A percentile compares a stretch with the other conserved stretches of the same genome.
These are phyloP conservation scores for Sebastes jordani DNA, from an alignment of 2,797 vertebrate species.

Conservation along the genomic window DNA sequence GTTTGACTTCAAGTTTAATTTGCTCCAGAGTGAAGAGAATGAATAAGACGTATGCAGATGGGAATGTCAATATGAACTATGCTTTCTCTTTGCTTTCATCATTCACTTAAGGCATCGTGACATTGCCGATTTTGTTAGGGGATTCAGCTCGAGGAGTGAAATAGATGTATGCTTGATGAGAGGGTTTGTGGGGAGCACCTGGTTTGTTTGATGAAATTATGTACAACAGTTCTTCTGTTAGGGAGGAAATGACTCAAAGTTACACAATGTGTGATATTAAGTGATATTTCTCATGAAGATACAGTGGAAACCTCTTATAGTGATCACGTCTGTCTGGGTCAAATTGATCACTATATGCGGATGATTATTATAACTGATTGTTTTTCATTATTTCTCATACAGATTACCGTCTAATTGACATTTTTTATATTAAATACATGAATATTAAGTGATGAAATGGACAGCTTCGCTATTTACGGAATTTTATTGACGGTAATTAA, in stretches of 20 bases:
- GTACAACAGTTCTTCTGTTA: background rate
- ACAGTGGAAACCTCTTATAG: background rate
- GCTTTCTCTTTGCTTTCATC: slow-evolving; percentile 34
- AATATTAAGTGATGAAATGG: background rate
- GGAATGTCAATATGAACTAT: slow-evolving; percentile 20
- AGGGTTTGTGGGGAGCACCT: slow-evolving; percentile 11
- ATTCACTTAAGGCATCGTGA: slow-evolving; percentile 22
- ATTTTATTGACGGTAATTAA: no score
- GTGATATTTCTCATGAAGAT: background rate
- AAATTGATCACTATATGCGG: no score
- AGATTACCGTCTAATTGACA: background rate
- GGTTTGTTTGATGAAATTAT: slow-evolving; percentile 4
- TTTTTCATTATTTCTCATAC: no score
- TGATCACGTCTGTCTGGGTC: no score
- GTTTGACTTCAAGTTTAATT: slow-evolving; percentile 54
- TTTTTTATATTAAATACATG: background rate
- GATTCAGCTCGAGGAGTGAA: slow-evolving; percentile 11
- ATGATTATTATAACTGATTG: no score
- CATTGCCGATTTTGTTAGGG: slow-evolving; percentile 17
- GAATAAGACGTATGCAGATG: slow-evolving; percentile 54
- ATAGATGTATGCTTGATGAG: slow-evolving; percentile 2
- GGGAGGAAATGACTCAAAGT: background rate
- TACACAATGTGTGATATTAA: background rate
- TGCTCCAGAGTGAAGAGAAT: slow-evolving; percentile 30
- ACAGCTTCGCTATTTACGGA: no score